These are phyloP conservation scores for Lipophrys pholis DNA, from an alignment of 2,113 vertebrate genomes.

Conservation along the genomic window DNA sequence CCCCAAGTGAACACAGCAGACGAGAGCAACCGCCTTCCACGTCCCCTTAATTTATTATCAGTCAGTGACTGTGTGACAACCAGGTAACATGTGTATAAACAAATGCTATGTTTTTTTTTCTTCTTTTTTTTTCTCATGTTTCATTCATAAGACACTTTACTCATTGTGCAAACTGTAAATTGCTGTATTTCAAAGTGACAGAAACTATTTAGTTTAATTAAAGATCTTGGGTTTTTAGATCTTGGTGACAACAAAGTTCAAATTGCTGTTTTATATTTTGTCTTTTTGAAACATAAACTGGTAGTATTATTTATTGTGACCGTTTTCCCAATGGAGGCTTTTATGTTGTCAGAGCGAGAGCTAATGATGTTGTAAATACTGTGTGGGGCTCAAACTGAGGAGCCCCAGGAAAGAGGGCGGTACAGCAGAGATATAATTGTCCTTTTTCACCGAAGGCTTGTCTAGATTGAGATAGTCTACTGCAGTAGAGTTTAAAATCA, in stretches of 20 bases:
- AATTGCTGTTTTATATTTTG: conserved; percentile 64
- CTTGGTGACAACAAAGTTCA: conserved; percentile 29
- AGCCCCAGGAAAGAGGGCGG: not conserved
- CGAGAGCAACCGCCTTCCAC: conserved; percentile 56
- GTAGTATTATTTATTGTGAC: conserved; percentile 62
- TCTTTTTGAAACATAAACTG: conserved; percentile 52
- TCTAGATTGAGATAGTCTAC: conserved; percentile 1
- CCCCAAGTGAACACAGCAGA: conserved; percentile 89
- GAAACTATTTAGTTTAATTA: conserved; percentile 58
- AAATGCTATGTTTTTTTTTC: conserved; percentile 47
- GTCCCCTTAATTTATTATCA: conserved; percentile 81
- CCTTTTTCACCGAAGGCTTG: conserved; percentile 2
- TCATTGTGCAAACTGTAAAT: conserved; percentile 78
- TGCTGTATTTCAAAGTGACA: conserved; percentile 77
- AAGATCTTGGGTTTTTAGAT: conserved; percentile 46
- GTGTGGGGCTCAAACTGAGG: not conserved
- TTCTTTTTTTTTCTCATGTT: conserved; percentile 42
- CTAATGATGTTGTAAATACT: conserved; percentile 16
- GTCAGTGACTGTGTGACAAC: conserved; percentile 82
- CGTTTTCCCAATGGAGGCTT: conserved; percentile 28
- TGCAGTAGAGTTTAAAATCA: conserved; percentile 2
- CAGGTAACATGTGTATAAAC: conserved; percentile 74
- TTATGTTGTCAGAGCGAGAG: conserved; percentile 38
- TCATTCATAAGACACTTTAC: conserved; percentile 66
- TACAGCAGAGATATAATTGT: not conserved